Conservation (phyloP, 2,888 invertebrate species). For the Chloromyia formosa region DNA sequence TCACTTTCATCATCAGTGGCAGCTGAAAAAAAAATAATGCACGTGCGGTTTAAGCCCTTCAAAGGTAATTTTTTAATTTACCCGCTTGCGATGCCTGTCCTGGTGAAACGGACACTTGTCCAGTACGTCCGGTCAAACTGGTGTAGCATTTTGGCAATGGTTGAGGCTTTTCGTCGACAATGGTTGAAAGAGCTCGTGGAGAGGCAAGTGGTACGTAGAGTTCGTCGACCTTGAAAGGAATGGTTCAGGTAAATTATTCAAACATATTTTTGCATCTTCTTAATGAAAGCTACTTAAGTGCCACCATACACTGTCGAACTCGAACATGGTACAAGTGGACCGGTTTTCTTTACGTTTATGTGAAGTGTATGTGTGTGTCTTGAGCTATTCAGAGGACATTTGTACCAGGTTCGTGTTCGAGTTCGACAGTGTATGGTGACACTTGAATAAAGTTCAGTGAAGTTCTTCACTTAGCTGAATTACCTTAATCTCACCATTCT, state of each 20-base stretch:
- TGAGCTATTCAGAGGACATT: no score
- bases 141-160: constrained; percentile 63
- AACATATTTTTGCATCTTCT: not conserved
- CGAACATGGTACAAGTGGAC: no score
- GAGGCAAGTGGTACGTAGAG: constrained; percentile 55
- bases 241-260: not conserved
- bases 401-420: no score
- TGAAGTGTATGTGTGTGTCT: no score
- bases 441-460: no score
- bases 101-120: constrained; percentile 62
- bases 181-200: constrained; percentile 55
- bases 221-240: constrained; percentile 52
- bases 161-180: constrained; percentile 60
- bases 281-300: not conserved
- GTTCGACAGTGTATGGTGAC: no score
- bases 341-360: no score
- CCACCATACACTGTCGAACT: no score
- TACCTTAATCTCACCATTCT: constrained; percentile 52
- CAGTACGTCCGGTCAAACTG: constrained; percentile 61
- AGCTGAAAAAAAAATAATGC: constrained; percentile 53
- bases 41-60: constrained; percentile 20
- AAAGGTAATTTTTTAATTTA: no score
- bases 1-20: constrained; percentile 85
- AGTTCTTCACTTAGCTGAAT: not conserved
- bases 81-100: constrained; percentile 62